These are phyloP conservation scores for Virgularia gustaviana DNA, from an alignment of 92 coral and sea anemone genomes.

Conservation along the genomic window DNA sequence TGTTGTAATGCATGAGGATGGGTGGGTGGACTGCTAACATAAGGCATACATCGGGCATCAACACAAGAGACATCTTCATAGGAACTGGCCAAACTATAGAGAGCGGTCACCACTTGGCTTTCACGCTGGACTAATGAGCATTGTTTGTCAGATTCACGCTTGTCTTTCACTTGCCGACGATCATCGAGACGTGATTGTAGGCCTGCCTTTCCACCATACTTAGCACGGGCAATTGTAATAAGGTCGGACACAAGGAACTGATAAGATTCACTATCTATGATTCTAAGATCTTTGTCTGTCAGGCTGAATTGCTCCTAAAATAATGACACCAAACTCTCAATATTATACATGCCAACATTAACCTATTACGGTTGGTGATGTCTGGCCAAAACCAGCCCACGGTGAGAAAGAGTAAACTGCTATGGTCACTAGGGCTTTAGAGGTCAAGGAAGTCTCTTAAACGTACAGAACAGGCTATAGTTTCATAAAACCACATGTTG, in stretches of 20 bases:
- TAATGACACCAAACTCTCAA: too few relatives aligned
- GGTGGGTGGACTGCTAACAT: conserved; percentile 84
- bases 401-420: too few relatives aligned
- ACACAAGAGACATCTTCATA: conserved; percentile 80
- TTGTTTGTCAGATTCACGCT: conserved; percentile 91
- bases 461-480: too few relatives aligned
- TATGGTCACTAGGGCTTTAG: too few relatives aligned
- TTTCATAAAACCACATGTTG: too few relatives aligned
- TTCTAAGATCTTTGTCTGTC: conserved; percentile 85
- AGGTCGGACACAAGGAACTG: conserved; percentile 90
- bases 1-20: conserved; percentile 88
- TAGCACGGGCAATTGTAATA: conserved; percentile 79
- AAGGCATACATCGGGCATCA: conserved; percentile 97
- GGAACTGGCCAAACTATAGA: conserved; percentile 70
- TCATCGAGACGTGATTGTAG: conserved; percentile 68
- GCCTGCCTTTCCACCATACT: conserved; percentile 81
- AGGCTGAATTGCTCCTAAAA: conserved; percentile 97
- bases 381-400: too few relatives aligned
- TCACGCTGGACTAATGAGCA: conserved; percentile 81
- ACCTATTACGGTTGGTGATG: too few relatives aligned
- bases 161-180: conserved; percentile 66
- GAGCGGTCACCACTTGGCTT: conserved; percentile 72
- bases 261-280: conserved; percentile 82
- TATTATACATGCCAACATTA: too few relatives aligned
- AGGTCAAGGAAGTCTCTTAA: too few relatives aligned